Evolutionary conservation across 2,113 vertebrate species (phyloP).

Genomic region (Rhinopomastus cyanomelas): DNA sequence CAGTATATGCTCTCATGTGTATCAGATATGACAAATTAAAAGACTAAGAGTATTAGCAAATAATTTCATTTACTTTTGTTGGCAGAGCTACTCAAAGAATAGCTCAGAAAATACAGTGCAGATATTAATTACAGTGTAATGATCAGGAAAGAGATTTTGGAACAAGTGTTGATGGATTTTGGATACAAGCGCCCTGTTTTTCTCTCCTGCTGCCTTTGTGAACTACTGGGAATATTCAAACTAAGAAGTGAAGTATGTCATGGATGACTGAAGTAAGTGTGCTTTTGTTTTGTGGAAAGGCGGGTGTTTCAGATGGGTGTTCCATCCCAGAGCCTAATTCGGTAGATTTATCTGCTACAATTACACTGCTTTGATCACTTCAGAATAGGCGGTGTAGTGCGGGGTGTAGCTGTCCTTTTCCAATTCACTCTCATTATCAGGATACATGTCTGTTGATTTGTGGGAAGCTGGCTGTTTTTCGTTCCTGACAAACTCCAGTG

Average conservation of each 20-base stretch:
- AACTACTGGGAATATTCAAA: not conserved
- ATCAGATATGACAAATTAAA: conserved; percentile 15
- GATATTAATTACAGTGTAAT: not conserved
- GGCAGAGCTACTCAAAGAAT: not conserved
- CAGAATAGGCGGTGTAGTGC: conserved; percentile 75
- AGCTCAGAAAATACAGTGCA: not conserved
- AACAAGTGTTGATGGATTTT: not conserved
- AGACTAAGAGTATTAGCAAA: not conserved
- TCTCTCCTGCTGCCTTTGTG: not conserved
- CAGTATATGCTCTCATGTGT: not conserved
- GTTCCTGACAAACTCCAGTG: conserved; percentile 89
- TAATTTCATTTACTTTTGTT: not conserved
- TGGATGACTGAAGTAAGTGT: conserved; percentile 21
- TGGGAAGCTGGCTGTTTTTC: conserved; percentile 88
- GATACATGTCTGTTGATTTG: conserved; percentile 90
- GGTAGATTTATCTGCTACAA: conserved; percentile 79
- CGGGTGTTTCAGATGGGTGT: conserved; percentile 51
- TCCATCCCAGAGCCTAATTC: conserved; percentile 66
- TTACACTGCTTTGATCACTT: conserved; percentile 80
- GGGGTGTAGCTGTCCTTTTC: conserved; percentile 76
- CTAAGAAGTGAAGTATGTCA: conserved; percentile 17
- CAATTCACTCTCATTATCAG: conserved; percentile 82
- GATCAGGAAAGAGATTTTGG: not conserved
- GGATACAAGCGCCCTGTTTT: not conserved
- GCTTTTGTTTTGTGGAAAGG: conserved; percentile 65